Percentiles rank a stretch among this genome's conserved stretches.
phyloP scores from a whole-genome alignment of 1,140 invertebrate species.

The Oedothorax gibbosus region DNA sequence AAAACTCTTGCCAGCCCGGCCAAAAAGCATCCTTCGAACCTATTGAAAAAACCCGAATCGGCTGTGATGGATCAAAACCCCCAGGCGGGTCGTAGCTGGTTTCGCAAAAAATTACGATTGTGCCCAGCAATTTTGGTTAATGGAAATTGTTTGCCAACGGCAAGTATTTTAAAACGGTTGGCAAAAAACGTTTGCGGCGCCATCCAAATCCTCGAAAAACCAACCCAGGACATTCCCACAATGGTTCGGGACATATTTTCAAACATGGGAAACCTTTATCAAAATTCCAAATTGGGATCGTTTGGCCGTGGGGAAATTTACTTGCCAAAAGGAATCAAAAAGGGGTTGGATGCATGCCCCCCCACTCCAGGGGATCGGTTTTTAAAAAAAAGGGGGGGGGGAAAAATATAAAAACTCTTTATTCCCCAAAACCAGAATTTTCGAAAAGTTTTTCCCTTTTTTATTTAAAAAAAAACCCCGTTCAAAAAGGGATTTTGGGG shows the following conservation, averaged over 20 bases:
- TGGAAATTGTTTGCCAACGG: not conserved
- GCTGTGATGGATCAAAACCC: not conserved
- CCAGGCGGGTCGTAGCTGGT: not conserved
- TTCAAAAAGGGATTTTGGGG: too few relatives aligned
- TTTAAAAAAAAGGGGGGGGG: not conserved
- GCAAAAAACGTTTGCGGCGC: not conserved
- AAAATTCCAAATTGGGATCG: not conserved
- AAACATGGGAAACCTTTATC: too few relatives aligned
- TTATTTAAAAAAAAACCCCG: too few relatives aligned
- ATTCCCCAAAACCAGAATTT: too few relatives aligned
- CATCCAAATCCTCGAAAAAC: not conserved
- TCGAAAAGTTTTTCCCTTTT: too few relatives aligned
- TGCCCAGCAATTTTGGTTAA: not conserved
- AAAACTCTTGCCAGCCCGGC: not conserved
- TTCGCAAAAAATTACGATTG: not conserved
- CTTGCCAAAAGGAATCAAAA: not conserved
- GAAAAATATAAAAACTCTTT: not conserved
- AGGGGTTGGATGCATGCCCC: not conserved
- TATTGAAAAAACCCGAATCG: not conserved
- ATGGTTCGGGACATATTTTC: too few relatives aligned
- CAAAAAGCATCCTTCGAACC: not conserved
- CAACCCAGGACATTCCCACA: not conserved
- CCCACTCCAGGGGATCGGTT: not conserved
- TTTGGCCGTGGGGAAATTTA: not conserved
- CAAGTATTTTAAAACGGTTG: not conserved